phyloP scores from a whole-genome alignment of 2,888 invertebrate genomes.

The Lepidonotus clava region DNA sequence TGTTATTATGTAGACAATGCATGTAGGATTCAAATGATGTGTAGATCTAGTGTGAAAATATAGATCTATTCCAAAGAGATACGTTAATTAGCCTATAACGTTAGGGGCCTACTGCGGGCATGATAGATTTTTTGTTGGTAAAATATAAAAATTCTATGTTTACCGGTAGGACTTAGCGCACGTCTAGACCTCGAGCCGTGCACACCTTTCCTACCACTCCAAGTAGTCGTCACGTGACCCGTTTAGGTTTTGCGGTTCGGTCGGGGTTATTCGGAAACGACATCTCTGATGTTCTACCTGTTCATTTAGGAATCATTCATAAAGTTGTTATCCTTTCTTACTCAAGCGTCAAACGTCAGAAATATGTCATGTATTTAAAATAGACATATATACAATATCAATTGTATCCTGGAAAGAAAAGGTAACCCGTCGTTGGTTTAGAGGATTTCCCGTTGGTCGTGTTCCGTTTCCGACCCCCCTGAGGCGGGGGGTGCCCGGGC shows the following conservation, averaged over 20 bases:
- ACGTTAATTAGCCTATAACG: too few species aligned
- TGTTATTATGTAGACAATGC: too few species aligned
- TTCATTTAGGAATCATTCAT: too few species aligned
- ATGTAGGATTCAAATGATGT: too few species aligned
- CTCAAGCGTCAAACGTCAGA: neutral
- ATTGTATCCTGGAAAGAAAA: neutral
- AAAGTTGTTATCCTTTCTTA: neutral
- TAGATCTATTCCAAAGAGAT: too few species aligned
- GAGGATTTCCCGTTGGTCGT: neutral
- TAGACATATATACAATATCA: neutral
- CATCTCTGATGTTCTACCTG: neutral
- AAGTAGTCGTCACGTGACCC: conserved; percentile 5
- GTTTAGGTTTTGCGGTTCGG: neutral
- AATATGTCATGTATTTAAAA: neutral
- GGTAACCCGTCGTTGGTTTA: neutral
- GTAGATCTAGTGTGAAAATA: too few species aligned
- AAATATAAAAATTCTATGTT: too few species aligned
- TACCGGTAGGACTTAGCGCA: too few species aligned
- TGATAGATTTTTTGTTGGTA: too few species aligned
- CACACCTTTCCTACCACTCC: conserved; percentile 30
- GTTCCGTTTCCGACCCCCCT: neutral
- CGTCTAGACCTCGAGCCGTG: neutral
- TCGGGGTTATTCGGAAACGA: neutral
- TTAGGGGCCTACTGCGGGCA: too few species aligned
- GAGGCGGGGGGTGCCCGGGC: neutral